Percentiles rank a stretch among this genome's conserved stretches.
Evolutionary conservation across 2,113 vertebrate species (phyloP).

Genomic region (Pterocles burchelli): DNA sequence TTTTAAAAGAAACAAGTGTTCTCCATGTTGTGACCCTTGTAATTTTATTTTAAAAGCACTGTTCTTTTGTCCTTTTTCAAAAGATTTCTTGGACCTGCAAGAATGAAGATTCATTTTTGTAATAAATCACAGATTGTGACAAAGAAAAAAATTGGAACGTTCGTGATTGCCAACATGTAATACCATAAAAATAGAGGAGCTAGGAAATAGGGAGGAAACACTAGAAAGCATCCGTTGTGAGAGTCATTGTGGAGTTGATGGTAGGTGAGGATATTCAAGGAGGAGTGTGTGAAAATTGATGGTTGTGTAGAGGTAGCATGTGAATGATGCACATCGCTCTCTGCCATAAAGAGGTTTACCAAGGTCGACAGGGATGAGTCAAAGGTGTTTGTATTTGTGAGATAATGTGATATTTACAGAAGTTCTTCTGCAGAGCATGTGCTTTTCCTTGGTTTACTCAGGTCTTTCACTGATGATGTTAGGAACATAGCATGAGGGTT

Average conservation of each 20-base stretch:
- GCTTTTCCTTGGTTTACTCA: not conserved
- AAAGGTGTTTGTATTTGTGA: not conserved
- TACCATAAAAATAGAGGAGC: not conserved
- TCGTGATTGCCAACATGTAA: not conserved
- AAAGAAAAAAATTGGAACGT: not conserved
- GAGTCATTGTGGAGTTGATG: not conserved
- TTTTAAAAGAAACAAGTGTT: not conserved
- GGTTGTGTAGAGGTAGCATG: not conserved
- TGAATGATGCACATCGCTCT: not conserved
- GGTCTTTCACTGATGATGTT: not conserved
- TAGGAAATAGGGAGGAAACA: not conserved
- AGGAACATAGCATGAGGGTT: not conserved
- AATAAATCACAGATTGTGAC: not conserved
- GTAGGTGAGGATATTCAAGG: not conserved
- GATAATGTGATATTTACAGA: not conserved
- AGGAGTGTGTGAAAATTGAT: not conserved
- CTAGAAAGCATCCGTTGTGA: not conserved
- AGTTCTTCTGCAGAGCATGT: not conserved
- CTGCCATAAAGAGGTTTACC: not conserved
- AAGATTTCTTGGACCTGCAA: not conserved
- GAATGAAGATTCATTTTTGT: not conserved
- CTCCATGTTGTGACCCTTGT: not conserved
- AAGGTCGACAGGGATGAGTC: not conserved
- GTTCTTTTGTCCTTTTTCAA: not conserved
- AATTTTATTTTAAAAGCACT: not conserved